phyloP scores from a whole-genome alignment of 2,888 invertebrate genomes.

The Ophion ventricosus region DNA sequence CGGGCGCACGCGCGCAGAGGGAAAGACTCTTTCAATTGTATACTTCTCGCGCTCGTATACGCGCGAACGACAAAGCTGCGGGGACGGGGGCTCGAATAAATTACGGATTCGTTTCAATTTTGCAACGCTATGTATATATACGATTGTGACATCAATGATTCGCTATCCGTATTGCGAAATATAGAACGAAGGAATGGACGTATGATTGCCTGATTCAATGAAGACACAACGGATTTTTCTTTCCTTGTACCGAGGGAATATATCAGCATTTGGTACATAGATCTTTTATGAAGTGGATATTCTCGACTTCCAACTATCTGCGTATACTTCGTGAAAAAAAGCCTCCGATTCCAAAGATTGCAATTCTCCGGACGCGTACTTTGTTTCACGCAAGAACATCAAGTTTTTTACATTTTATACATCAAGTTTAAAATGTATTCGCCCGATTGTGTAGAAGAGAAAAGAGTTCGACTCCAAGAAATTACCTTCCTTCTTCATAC shows the following conservation, averaged over 20 bases:
- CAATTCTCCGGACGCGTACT: too few relatives aligned
- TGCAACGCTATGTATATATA: constrained; percentile 7
- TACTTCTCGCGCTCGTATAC: constrained; percentile 1
- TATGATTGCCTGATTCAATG: neutral
- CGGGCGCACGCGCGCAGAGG: neutral
- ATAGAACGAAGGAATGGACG: constrained; percentile 12
- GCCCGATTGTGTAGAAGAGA: too few relatives aligned
- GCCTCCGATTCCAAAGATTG: too few relatives aligned
- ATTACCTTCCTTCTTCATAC: neutral
- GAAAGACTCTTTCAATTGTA: constrained; percentile 54
- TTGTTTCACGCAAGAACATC: too few relatives aligned
- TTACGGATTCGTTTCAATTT: constrained; percentile 56
- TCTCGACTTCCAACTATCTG: too few relatives aligned
- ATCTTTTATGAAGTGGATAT: too few relatives aligned
- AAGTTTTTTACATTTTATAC: too few relatives aligned
- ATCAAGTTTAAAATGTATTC: too few relatives aligned
- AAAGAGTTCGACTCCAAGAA: neutral
- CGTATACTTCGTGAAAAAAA: too few relatives aligned
- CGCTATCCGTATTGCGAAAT: neutral
- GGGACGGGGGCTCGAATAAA: constrained; percentile 54
- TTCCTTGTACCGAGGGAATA: neutral
- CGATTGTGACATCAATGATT: neutral
- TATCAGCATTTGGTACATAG: too few relatives aligned
- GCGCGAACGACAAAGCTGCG: neutral
- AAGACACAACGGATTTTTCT: neutral